Evolutionary conservation across 2,888 invertebrate genomes (phyloP).

Genomic region (Pinctada fucata): DNA sequence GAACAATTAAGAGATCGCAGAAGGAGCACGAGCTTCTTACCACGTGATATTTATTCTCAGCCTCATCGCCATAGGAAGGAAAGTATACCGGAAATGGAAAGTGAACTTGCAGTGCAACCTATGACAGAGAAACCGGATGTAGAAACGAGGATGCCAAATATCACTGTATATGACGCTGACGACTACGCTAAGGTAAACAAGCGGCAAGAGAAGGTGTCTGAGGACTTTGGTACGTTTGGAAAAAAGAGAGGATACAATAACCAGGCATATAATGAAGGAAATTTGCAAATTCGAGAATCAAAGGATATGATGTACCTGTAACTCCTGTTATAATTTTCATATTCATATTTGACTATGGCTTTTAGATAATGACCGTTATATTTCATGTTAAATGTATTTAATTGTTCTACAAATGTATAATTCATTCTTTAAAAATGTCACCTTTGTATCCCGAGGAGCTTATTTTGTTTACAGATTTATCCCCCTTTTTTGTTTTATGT

Average conservation of each 20-base stretch:
- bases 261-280: constrained; percentile 7
- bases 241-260: constrained; percentile 15
- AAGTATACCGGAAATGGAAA: not conserved
- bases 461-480: too few relatives aligned
- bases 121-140: not conserved
- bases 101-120: not conserved
- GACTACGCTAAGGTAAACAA: constrained; percentile 18
- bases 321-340: not conserved
- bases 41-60: constrained; percentile 21
- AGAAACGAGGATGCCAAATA: constrained; percentile 1
- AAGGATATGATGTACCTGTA: constrained; percentile 23
- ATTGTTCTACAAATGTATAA: too few relatives aligned
- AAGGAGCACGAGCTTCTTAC: constrained; percentile 14
- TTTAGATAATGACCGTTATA: too few relatives aligned
- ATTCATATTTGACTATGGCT: too few relatives aligned
- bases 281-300: not conserved
- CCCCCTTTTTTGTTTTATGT: too few relatives aligned
- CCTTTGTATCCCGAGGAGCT: too few relatives aligned
- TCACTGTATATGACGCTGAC: constrained; percentile 2
- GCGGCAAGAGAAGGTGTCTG: not conserved
- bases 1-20: constrained; percentile 21
- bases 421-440: too few relatives aligned
- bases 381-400: too few relatives aligned
- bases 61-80: constrained; percentile 3
- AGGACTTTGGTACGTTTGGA: not conserved